Evolutionary conservation across 2,888 invertebrate genomes (phyloP).

Genomic region (Odontocolon sp.): DNA sequence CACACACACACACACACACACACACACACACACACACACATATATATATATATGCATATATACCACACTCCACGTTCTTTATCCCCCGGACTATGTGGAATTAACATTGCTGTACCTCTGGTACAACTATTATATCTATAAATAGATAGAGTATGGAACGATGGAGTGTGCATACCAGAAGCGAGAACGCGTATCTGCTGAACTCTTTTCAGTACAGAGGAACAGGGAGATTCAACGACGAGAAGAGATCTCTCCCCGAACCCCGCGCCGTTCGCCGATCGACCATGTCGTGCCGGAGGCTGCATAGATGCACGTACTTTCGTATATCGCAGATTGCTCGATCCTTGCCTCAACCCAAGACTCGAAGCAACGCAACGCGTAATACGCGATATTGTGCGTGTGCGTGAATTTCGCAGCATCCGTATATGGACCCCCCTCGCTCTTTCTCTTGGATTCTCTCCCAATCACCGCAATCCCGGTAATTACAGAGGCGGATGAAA

Average conservation of each 20-base stretch:
- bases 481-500: conserved; percentile 66
- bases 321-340: conserved; percentile 41
- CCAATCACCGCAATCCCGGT: conserved; percentile 48
- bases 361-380: conserved; percentile 34
- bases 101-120: conserved; percentile 48
- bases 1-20: background rate
- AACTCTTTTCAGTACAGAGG: conserved; percentile 58
- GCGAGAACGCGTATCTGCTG: conserved; percentile 44
- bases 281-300: conserved; percentile 54
- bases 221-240: background rate
- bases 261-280: background rate
- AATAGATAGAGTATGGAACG: conserved; percentile 64
- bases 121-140: conserved; percentile 55
- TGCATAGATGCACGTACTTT: conserved; percentile 66
- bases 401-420: conserved; percentile 10
- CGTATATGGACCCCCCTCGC: background rate
- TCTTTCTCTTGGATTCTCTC: conserved; percentile 17
- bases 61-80: conserved; percentile 52
- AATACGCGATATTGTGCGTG: conserved; percentile 42
- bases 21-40: background rate
- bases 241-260: background rate
- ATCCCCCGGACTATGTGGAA: conserved; percentile 44
- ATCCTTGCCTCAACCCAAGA: conserved; percentile 11
- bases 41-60: background rate
- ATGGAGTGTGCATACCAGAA: conserved; percentile 58